Evolutionary conservation across 2,113 vertebrate species (phyloP), one percentile per base, ranked within the genome.

Genomic region (Epinephelus cyanopodus): DNA sequence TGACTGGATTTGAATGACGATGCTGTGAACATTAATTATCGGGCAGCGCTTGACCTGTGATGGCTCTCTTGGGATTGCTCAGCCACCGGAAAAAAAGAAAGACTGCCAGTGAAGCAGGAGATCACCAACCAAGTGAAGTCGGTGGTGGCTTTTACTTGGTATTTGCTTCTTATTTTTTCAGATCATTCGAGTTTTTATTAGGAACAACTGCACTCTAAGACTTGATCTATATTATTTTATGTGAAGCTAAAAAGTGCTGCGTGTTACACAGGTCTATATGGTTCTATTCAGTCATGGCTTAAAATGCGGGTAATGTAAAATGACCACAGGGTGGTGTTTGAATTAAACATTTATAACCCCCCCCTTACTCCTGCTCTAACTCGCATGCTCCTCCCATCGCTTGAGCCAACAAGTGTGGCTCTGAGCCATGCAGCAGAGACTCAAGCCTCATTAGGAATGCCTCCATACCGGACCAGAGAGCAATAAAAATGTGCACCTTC

Each of bases 361-460:
- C 17, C 25, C 60, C 15, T 37, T 8, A 12, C 48, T 72, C 63
- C 23, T 11, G 2, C 67, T 45, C 60, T 7, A 47, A 63, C 68
- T 60, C 61, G 47, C 54, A 81, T 23, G 56, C 75, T 79, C 71
- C 67, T 80, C 74, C 77, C 69, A 61, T 37, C 19, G 11, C 79
- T 45, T 86, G 45, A 81, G 82, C 68, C 74, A 88, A 79, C 69
- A 81, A 69, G 69, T 62, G 61, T 77, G 82, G 64, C 82, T 62
- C 15, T 71, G 42, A 87, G 79, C 85, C 82, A 86, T 33, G 47
- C 62, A 75, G 68, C 14, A 1, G 75, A 79, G 56, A 81, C 57
- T 79, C 69, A 85, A 75, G 81, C 63, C 80, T 88, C 83, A 88
- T 87, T 88, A 87, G 78, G 66, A 82, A 76, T 37, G 66, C 52